A percentile compares a stretch with the other conserved stretches of the same genome.
phyloP scores from a whole-genome alignment of 2,888 invertebrate species.

The Lingula anatina region DNA sequence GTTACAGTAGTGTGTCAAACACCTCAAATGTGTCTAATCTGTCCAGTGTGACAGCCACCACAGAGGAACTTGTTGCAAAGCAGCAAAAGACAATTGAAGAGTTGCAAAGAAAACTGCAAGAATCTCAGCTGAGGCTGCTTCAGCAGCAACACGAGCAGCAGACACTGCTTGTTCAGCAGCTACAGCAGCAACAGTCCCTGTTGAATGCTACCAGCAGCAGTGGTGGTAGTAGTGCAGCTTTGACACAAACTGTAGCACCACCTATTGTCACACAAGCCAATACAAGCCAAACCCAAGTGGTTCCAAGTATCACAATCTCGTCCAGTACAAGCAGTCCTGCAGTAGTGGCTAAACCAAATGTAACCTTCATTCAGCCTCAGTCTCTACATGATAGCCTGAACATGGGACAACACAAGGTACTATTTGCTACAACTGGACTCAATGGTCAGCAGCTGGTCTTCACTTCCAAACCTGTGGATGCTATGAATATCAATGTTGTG shows the following conservation, averaged over 20 bases:
- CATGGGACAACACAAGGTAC: slow-evolving; percentile 1
- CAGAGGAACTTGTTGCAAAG: slow-evolving; percentile 55
- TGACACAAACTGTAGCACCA: slow-evolving; percentile 7
- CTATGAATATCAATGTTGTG: no score
- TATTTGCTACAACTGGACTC: slow-evolving; percentile 11
- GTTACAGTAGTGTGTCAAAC: slow-evolving; percentile 26
- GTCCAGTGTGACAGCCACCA: slow-evolving; percentile 6
- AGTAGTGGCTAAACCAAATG: not conserved
- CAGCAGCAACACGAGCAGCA: slow-evolving; percentile 24
- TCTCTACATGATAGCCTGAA: not conserved
- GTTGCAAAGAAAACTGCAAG: slow-evolving; percentile 63
- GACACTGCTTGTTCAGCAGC: slow-evolving; percentile 23
- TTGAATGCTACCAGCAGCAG: slow-evolving; percentile 44
- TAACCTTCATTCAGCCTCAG: not conserved
- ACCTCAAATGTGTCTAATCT: no score
- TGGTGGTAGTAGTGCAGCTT: slow-evolving; percentile 59
- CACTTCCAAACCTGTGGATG: slow-evolving; percentile 4
- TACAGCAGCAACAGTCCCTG: slow-evolving; percentile 17
- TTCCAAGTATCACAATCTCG: not conserved
- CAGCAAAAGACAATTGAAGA: slow-evolving; percentile 85
- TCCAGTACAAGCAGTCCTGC: not conserved
- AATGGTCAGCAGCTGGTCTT: slow-evolving; percentile 14
- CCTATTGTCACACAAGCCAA: slow-evolving; percentile 18
- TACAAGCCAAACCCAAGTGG: slow-evolving; percentile 4
- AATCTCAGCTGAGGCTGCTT: slow-evolving; percentile 34